These are phyloP conservation scores for Sturmia bella DNA, from an alignment of 2,888 invertebrate species.

Conservation along the genomic window DNA sequence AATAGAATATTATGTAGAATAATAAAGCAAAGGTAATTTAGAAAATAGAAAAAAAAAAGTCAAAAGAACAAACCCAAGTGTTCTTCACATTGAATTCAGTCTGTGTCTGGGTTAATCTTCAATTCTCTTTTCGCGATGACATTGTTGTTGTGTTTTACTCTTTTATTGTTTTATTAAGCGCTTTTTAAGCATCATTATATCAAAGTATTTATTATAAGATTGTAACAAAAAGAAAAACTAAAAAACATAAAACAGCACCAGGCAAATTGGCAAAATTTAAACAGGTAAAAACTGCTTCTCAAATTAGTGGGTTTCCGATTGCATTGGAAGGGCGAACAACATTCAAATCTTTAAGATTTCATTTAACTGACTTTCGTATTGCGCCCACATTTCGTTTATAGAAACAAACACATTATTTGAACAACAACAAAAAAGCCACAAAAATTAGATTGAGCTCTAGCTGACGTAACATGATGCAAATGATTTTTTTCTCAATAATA, in stretches of 20 bases:
- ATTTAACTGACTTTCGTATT: no score
- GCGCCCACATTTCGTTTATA: no score
- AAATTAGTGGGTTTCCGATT: not conserved
- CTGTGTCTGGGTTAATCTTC: constrained; percentile 59
- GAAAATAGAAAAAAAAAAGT: constrained; percentile 25
- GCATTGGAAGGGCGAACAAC: not conserved
- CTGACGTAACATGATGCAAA: no score
- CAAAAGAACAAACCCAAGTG: constrained; percentile 52
- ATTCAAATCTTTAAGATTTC: no score
- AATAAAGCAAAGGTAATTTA: constrained; percentile 66
- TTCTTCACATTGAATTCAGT: constrained; percentile 69
- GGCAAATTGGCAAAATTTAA: constrained; percentile 23
- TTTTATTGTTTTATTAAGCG: constrained; percentile 34
- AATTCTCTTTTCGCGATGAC: constrained; percentile 44
- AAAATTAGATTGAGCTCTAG: no score
- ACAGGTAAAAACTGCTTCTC: constrained; percentile 43
- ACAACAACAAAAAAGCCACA: no score
- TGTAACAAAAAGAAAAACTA: not conserved
- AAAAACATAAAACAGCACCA: constrained; percentile 13
- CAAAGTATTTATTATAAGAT: constrained; percentile 29
- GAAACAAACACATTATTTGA: no score
- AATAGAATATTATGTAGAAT: constrained; percentile 42
- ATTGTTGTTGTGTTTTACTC: constrained; percentile 7
- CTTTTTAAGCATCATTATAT: constrained; percentile 37
- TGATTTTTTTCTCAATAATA: no score